Conservation (phyloP, 2,113 vertebrate species). For the Fukomys damarensis region DNA sequence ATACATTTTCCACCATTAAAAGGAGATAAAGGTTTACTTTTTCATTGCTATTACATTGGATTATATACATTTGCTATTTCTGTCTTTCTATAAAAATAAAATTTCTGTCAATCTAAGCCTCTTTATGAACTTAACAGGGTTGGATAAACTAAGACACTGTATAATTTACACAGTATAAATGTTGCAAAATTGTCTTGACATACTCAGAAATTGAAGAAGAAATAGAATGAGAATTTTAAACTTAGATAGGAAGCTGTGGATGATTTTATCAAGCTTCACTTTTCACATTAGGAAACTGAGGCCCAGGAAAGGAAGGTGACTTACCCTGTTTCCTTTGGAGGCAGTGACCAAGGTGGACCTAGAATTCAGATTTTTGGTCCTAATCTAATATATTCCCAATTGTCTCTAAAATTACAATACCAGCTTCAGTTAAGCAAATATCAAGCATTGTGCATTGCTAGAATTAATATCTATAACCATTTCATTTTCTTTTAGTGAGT, state of each 20-base stretch:
- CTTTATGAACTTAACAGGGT: background rate
- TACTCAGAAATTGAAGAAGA: background rate
- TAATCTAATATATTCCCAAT: background rate
- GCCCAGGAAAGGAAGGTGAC: background rate
- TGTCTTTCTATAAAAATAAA: background rate
- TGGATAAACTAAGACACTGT: background rate
- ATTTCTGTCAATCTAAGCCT: background rate
- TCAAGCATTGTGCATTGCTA: background rate
- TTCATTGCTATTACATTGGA: background rate
- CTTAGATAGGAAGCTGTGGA: background rate
- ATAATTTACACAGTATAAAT: background rate
- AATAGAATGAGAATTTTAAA: slow-evolving; percentile 3
- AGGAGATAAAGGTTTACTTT: background rate
- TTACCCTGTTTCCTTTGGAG: background rate
- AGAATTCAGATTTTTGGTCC: background rate
- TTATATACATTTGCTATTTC: background rate
- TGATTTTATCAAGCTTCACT: slow-evolving; percentile 5
- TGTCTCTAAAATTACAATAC: background rate
- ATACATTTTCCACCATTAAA: background rate
- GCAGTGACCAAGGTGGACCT: background rate
- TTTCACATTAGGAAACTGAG: background rate
- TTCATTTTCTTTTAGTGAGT: background rate
- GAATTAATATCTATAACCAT: background rate
- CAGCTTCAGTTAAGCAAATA: background rate
- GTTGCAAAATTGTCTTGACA: background rate